These are phyloP conservation scores for Eupithecia inturbata DNA, from an alignment of 2,888 invertebrate genomes.

Conservation along the genomic window DNA sequence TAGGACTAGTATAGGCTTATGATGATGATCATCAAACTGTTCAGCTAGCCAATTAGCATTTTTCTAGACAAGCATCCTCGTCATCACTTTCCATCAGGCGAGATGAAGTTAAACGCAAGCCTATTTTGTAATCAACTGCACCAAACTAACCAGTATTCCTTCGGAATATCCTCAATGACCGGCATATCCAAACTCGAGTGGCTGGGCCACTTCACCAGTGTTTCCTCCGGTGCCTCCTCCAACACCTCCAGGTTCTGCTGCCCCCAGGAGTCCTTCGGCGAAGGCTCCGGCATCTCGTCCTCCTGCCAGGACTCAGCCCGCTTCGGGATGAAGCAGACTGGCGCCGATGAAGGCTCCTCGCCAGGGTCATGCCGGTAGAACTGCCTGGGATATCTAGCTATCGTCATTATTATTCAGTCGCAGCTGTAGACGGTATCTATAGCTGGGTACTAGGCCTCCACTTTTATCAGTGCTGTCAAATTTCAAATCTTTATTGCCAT, in stretches of 20 bases:
- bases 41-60: neutral
- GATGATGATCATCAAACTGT: neutral
- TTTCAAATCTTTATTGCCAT: neutral
- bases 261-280: constrained; percentile 73
- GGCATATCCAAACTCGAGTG: constrained; percentile 61
- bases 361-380: constrained; percentile 79
- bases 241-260: constrained; percentile 58
- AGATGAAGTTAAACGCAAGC: too few relatives aligned
- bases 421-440: neutral
- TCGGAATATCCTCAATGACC: constrained; percentile 65
- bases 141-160: constrained; percentile 61
- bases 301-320: constrained; percentile 72
- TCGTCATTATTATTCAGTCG: neutral
- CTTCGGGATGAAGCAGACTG: constrained; percentile 71
- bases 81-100: too few relatives aligned
- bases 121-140: neutral
- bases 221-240: constrained; percentile 58
- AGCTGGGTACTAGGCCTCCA: neutral
- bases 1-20: too few relatives aligned
- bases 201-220: constrained; percentile 55
- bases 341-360: constrained; percentile 70
- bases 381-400: constrained; percentile 53
- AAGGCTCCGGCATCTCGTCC: constrained; percentile 67
- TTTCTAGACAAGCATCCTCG: too few relatives aligned
- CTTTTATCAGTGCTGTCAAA: neutral